Conservation (phyloP, 2,113 vertebrate genomes). For the Mesembrinibis cayennensis region DNA sequence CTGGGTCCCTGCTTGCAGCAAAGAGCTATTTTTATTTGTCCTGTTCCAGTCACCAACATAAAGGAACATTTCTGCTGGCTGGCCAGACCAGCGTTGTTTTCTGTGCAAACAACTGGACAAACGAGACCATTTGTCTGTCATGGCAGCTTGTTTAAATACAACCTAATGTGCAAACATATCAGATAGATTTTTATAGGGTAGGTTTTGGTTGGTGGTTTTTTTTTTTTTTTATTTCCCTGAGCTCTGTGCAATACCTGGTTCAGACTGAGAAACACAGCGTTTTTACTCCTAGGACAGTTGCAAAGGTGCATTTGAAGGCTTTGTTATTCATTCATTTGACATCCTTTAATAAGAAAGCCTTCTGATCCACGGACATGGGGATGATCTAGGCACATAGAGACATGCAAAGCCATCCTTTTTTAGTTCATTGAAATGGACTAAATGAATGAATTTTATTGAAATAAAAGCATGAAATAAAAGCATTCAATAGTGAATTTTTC, state of each 20-base stretch:
- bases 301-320: background rate
- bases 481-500: background rate
- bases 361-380: background rate
- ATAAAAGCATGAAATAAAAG: background rate
- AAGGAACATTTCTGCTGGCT: background rate
- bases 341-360: background rate
- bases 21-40: background rate
- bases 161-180: background rate
- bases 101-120: background rate
- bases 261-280: background rate
- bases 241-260: background rate
- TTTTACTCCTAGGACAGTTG: background rate
- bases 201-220: background rate
- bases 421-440: background rate
- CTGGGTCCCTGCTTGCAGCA: background rate
- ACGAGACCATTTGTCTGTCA: background rate
- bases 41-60: background rate
- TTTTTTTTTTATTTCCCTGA: background rate
- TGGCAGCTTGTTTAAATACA: background rate
- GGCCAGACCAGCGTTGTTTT: background rate
- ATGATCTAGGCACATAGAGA: background rate
- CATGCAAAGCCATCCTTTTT: background rate
- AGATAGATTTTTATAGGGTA: background rate
- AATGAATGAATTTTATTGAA: background rate
- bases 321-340: background rate